These are phyloP conservation scores for Biston stratarius DNA, from an alignment of 2,888 invertebrate species.

Conservation along the genomic window DNA sequence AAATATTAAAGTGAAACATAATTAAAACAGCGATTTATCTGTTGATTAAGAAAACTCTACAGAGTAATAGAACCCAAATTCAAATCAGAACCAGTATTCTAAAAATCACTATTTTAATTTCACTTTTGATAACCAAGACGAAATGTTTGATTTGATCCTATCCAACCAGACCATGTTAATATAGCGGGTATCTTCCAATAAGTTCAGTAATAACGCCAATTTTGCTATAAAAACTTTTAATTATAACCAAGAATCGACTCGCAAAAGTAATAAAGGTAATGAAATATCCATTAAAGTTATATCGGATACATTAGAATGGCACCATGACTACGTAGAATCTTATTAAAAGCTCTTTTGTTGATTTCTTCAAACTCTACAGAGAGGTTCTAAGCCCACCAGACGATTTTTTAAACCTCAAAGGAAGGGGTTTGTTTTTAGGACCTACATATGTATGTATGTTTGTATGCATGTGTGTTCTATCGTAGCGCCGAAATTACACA, in stretches of 20 bases:
- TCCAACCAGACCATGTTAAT: slow-evolving; percentile 10
- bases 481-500: too few relatives aligned
- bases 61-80: too few relatives aligned
- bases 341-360: slow-evolving; percentile 31
- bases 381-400: slow-evolving; percentile 9
- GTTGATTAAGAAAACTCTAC: neutral
- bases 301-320: slow-evolving; percentile 28
- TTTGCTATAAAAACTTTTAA: slow-evolving; percentile 29
- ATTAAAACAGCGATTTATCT: neutral
- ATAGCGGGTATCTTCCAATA: slow-evolving; percentile 11
- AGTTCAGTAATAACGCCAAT: slow-evolving; percentile 23
- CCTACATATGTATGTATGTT: too few relatives aligned
- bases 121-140: slow-evolving; percentile 8
- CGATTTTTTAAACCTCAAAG: neutral
- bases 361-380: slow-evolving; percentile 10
- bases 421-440: too few relatives aligned
- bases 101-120: neutral
- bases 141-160: slow-evolving; percentile 8
- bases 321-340: slow-evolving; percentile 26
- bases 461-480: too few relatives aligned
- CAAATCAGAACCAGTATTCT: neutral
- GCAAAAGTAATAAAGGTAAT: slow-evolving; percentile 32
- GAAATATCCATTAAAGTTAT: slow-evolving; percentile 32
- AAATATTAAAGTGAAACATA: neutral
- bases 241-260: slow-evolving; percentile 28